A percentile compares a stretch with the other conserved stretches of the same genome.
These are phyloP conservation scores for Dicentrarchus labrax DNA, from an alignment of 2,113 vertebrate species.

Conservation along the genomic window DNA sequence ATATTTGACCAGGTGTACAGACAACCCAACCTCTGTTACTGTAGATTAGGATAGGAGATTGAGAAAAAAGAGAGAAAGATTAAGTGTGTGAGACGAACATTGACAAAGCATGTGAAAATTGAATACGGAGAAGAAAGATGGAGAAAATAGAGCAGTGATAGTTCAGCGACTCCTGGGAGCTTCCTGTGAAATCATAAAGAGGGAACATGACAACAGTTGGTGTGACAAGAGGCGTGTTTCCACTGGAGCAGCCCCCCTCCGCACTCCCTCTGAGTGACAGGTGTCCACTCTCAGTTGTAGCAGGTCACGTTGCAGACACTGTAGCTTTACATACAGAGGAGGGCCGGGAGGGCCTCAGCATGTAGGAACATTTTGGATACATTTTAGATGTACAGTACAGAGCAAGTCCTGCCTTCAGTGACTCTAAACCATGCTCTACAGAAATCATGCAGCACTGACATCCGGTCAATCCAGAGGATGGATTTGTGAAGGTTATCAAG, in stretches of 20 bases:
- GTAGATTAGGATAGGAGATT: constrained; percentile 11
- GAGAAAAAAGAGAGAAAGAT: background rate
- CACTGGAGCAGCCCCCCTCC: constrained; percentile 43
- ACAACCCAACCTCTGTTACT: constrained; percentile 55
- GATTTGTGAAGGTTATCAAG: constrained; percentile 75
- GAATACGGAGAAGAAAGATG: constrained; percentile 24
- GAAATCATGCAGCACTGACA: constrained; percentile 79
- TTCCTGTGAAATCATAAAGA: constrained; percentile 77
- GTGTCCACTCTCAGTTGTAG: constrained; percentile 25
- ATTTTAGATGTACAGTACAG: constrained; percentile 41
- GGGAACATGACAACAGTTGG: constrained; percentile 71
- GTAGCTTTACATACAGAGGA: constrained; percentile 56
- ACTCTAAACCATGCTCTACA: constrained; percentile 78
- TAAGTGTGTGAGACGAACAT: background rate
- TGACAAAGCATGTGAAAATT: constrained; percentile 11
- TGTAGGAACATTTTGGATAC: constrained; percentile 39
- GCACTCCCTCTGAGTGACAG: constrained; percentile 66
- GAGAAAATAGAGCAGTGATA: background rate
- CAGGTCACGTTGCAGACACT: constrained; percentile 41
- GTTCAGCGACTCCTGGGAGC: constrained; percentile 40
- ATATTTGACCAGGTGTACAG: constrained; percentile 35
- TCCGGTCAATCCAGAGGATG: constrained; percentile 73
- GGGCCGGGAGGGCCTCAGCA: constrained; percentile 33
- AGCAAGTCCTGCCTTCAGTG: constrained; percentile 42
- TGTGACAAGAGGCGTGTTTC: constrained; percentile 57